Conservation (phyloP, 1,140 invertebrate species). For the Drosophila pseudoobscura region DNA sequence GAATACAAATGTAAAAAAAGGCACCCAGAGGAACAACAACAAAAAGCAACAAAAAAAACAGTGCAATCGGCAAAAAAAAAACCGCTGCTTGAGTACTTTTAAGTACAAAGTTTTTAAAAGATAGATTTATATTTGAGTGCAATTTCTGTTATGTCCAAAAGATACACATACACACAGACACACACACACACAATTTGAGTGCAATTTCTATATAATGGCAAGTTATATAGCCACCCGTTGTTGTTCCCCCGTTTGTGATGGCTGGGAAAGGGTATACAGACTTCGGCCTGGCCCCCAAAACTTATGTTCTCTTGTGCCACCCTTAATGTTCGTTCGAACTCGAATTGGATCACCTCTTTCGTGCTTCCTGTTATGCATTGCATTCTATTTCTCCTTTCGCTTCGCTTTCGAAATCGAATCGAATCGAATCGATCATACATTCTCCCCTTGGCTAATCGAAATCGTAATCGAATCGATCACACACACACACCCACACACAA, state of each 20-base stretch:
- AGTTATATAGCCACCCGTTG: slow-evolving; percentile 23
- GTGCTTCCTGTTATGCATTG: slow-evolving; percentile 50
- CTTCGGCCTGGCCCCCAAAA: too few relatives aligned
- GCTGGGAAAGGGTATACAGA: too few relatives aligned
- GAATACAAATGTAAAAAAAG: slow-evolving; percentile 21
- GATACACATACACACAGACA: background rate
- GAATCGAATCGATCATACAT: slow-evolving; percentile 29
- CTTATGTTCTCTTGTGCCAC: slow-evolving; percentile 40
- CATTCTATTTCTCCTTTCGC: slow-evolving; percentile 19
- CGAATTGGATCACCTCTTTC: slow-evolving; percentile 18
- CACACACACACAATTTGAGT: slow-evolving; percentile 24
- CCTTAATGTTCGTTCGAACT: slow-evolving; percentile 23
- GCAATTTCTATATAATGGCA: slow-evolving; percentile 46
- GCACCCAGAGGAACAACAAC: slow-evolving; percentile 36
- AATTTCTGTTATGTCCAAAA: too few relatives aligned
- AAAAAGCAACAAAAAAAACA: slow-evolving; percentile 51
- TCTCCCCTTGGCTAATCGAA: slow-evolving; percentile 18
- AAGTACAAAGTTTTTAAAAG: background rate
- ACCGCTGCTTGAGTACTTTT: slow-evolving; percentile 47
- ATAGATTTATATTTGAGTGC: too few relatives aligned
- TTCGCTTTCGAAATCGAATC: slow-evolving; percentile 19
- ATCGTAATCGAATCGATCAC: slow-evolving; percentile 30
- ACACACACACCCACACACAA: slow-evolving; percentile 31
- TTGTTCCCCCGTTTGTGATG: background rate
- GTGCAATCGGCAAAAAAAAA: slow-evolving; percentile 67